phyloP scores from a whole-genome alignment of 1,140 invertebrate species.

The Paracyclopina nana region DNA sequence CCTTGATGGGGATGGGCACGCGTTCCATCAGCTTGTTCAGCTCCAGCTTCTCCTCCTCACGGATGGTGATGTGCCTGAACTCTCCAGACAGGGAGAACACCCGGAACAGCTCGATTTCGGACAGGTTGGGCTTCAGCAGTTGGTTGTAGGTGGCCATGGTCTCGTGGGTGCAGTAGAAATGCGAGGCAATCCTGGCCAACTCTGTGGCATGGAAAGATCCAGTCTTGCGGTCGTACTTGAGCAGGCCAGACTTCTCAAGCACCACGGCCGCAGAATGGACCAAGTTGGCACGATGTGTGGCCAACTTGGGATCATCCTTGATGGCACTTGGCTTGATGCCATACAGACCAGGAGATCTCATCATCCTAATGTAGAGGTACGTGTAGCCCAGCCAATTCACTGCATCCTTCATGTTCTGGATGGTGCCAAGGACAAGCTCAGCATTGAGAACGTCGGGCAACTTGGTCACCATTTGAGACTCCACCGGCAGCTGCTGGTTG shows the following conservation, averaged over 20 bases:
- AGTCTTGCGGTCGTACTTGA: constrained; percentile 88
- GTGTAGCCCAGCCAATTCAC: constrained; percentile 91
- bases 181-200: constrained; percentile 85
- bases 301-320: constrained; percentile 59
- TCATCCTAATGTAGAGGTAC: constrained; percentile 84
- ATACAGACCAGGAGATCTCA: constrained; percentile 64
- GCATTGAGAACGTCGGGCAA: constrained; percentile 94
- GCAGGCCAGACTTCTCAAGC: constrained; percentile 71
- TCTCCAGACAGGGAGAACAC: constrained; percentile 94
- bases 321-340: constrained; percentile 60
- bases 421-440: constrained; percentile 86
- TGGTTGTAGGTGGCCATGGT: constrained; percentile 95
- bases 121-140: constrained; percentile 80
- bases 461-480: constrained; percentile 59
- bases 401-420: constrained; percentile 85
- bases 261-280: constrained; percentile 86
- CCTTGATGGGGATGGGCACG: constrained; percentile 97
- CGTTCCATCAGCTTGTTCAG: constrained; percentile 89
- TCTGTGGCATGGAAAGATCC: constrained; percentile 54
- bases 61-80: constrained; percentile 68
- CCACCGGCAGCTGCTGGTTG: constrained; percentile 86
- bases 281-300: constrained; percentile 75
- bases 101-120: constrained; percentile 94
- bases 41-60: constrained; percentile 96
- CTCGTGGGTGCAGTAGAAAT: constrained; percentile 94